Base-by-base conservation (phyloP, 2,888 invertebrate genomes). In the Thereva unica region DNA sequence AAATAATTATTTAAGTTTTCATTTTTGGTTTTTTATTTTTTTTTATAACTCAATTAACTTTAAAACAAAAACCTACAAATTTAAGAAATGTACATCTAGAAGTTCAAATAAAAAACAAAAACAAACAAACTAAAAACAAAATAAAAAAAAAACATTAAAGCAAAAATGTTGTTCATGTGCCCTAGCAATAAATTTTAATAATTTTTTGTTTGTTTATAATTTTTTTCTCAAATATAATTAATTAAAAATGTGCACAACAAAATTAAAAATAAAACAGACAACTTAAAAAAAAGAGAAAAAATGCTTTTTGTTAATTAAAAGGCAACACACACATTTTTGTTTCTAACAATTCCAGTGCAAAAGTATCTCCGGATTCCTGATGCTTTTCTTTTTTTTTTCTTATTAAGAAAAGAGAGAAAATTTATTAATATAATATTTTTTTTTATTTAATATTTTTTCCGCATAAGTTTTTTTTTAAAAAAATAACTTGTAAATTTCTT, bases 111-210 rank as follows among this genome's bases (percentile, higher is more conserved):
- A 23, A 23, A 23, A 23, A 23, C 2, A 23, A 23, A n/a, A 23
- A 40, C 8, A 23, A 54, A 34, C 40, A 54, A 54, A 35, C 5
- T 8, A 35, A 37, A 54, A 54, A 37, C 37, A 54, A 54, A 45
- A 37, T 53, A 64, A 12, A 44, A 56, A 44, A 23, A 23, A 23
- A 23, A 23, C 23, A 23, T 23, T 23, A 23, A 23, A 23, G 23
- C 40, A 23, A 23, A 37, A 44, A 56, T 56, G 56, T 64, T 37
- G 44, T 42, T 54, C 35, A 55, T 66, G 50, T 66, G 56, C 56
- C 56, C 50, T 66, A 66, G 65, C 65, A 66, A 66, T 66, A 66
- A 65, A 49, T 65, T 65, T 44, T 54, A 12, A 45, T 38, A 44
- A 50, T 59, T 38, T 35, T 34, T 59, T 12, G 47, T 47, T 47